Evolutionary conservation across 2,797 vertebrate species (phyloP).

Genomic region (Sylvilagus floridanus): DNA sequence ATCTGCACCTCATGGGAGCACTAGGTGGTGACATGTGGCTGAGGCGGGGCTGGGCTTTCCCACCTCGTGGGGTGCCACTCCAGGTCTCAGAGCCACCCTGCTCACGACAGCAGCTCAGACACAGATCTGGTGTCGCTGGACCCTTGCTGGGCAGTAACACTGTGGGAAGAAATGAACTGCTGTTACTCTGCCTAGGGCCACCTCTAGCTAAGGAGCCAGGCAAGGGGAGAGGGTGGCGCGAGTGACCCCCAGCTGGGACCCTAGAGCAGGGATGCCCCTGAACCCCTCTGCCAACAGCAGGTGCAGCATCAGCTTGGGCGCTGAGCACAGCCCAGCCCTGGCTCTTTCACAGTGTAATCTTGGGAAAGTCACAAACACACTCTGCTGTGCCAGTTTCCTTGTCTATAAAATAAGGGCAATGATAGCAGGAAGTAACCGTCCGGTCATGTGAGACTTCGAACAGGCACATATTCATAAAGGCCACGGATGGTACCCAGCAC

Average conservation of each 20-base stretch:
- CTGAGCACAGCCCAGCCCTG: not conserved
- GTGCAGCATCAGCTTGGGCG: not conserved
- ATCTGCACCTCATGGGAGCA: not conserved
- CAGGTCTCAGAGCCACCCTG: not conserved
- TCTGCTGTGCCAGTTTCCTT: not conserved
- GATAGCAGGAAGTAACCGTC: not conserved
- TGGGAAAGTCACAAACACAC: not conserved
- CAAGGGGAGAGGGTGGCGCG: not conserved
- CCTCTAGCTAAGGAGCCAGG: not conserved
- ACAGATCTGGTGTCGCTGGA: not conserved
- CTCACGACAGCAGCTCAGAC: not conserved
- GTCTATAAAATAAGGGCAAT: not conserved
- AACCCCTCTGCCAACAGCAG: not conserved
- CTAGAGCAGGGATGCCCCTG: too few species aligned
- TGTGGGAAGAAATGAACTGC: not conserved
- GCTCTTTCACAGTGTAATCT: not conserved
- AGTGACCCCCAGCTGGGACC: not conserved
- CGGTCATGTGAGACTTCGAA: not conserved
- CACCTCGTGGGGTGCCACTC: not conserved
- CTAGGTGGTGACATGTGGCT: not conserved
- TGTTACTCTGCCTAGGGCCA: not conserved
- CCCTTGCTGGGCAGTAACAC: not conserved
- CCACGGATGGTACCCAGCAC: not conserved
- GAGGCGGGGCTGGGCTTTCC: not conserved
- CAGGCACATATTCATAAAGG: not conserved